Evolutionary conservation across 1,140 invertebrate species (phyloP).

Genomic region (Spodoptera litura): DNA sequence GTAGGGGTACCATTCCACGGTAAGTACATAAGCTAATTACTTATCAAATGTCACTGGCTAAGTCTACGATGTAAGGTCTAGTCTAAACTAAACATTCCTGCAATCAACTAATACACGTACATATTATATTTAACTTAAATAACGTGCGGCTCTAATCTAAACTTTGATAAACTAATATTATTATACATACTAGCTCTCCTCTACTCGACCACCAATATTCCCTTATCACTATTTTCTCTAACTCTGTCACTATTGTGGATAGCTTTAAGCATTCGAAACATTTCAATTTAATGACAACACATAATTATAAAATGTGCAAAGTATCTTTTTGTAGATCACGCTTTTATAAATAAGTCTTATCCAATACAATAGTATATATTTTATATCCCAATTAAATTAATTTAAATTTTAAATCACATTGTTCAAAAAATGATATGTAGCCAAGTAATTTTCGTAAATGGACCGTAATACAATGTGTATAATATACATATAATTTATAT

Average conservation of each 20-base stretch:
- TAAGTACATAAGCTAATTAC: neutral
- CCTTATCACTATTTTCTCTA: conserved; percentile 25
- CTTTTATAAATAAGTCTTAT: conserved; percentile 28
- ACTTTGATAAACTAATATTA: conserved; percentile 7
- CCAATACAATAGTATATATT: conserved; percentile 43
- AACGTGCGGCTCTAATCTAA: conserved; percentile 32
- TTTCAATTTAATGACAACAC: conserved; percentile 10
- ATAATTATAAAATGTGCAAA: neutral
- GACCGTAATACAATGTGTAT: conserved; percentile 46
- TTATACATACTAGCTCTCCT: conserved; percentile 7
- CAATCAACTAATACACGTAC: neutral
- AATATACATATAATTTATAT: conserved; percentile 40
- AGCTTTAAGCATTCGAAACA: conserved; percentile 23
- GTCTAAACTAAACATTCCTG: conserved; percentile 32
- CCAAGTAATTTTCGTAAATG: conserved; percentile 50
- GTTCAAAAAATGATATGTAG: conserved; percentile 65
- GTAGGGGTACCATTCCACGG: neutral
- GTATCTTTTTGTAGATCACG: conserved; percentile 23
- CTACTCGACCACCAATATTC: conserved; percentile 26
- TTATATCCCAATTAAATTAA: conserved; percentile 63
- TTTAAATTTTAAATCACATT: conserved; percentile 49
- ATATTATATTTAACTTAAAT: conserved; percentile 26
- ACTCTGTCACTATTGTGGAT: neutral
- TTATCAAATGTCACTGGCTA: neutral
- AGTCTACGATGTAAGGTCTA: conserved; percentile 11